These are phyloP conservation scores for Sapajus apella DNA, from an alignment of 2,113 vertebrate species.

Conservation along the genomic window DNA sequence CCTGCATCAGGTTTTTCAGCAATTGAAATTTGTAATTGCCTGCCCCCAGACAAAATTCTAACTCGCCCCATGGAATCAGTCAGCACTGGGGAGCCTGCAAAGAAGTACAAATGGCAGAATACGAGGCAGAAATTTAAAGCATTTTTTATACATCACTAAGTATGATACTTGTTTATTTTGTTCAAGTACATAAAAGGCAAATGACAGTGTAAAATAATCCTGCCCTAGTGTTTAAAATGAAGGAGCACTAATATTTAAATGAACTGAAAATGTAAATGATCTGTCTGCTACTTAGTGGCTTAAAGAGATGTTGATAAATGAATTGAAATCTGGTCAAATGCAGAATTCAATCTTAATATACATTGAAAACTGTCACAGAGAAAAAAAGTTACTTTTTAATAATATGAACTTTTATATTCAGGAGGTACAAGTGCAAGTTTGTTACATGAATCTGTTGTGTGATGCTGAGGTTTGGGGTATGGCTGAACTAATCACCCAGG, in stretches of 20 bases:
- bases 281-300: background rate
- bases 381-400: background rate
- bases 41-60: constrained; percentile 92
- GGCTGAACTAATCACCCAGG: too few species aligned
- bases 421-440: too few species aligned
- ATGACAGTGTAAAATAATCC: background rate
- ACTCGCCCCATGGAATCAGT: constrained; percentile 83
- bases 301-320: background rate
- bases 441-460: too few species aligned
- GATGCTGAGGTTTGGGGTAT: too few species aligned
- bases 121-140: background rate
- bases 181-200: background rate
- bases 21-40: constrained; percentile 92
- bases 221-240: background rate
- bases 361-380: background rate
- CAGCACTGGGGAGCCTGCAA: constrained; percentile 87
- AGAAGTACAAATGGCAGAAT: constrained; percentile 48
- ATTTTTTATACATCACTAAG: background rate
- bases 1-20: constrained; percentile 89
- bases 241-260: background rate
- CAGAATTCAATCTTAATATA: background rate
- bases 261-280: background rate
- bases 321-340: background rate
- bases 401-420: too few species aligned
- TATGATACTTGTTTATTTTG: background rate